Evolutionary conservation across 1,140 invertebrate genomes (phyloP), one percentile per base, ranked within the genome.

Genomic region (Cyclargus thomasi): DNA sequence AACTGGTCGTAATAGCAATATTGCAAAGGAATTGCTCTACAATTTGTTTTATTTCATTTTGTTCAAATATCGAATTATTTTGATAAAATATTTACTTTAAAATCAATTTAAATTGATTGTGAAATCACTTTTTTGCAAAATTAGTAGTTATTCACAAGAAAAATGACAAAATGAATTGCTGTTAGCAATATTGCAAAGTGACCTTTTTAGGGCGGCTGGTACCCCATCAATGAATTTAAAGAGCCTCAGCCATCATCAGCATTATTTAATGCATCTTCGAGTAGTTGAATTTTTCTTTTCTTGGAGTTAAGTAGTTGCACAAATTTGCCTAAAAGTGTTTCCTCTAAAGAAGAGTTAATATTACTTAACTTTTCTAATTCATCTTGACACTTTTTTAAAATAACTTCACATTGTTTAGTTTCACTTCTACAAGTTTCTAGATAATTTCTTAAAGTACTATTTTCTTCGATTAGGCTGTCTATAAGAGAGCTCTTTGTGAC

Each of bases 231-330:
- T n/a, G n/a, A 62, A 20, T 62, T 5, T 20, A 0, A 17, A 21
- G 5, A 1, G 29, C 2, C 29, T 69, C n/a, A 71, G 16, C 1
- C 63, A 53, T 70, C 21, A 63, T 76, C 66, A 69, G 66, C 68
- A 16, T 77, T 77, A 8, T 78, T 72, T 20, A 82, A 64, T 63
- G 72, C 70, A 47, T 79, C 73, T 75, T 88, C 77, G 23, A 88
- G 67, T 18, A 82, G 47, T 8, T 79, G 70, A 66, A 87, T 89
- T 70, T 81, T 79, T 66, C 70, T 77, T 68, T 88, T 89, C 64
- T 89, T 89, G 22, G 75, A 67, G 74, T 89, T 88, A 67, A 89
- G 68, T 35, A 89, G 39, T 67, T 82, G 75, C 22, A 82, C 67
- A 82, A 87, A 89, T 65, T 83, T 82, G 23, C 77, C 77, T 77